A percentile compares a stretch with the other conserved stretches of the same genome.
Evolutionary conservation across 1,140 invertebrate species (phyloP).

Genomic region (Calephelis virginiensis): DNA sequence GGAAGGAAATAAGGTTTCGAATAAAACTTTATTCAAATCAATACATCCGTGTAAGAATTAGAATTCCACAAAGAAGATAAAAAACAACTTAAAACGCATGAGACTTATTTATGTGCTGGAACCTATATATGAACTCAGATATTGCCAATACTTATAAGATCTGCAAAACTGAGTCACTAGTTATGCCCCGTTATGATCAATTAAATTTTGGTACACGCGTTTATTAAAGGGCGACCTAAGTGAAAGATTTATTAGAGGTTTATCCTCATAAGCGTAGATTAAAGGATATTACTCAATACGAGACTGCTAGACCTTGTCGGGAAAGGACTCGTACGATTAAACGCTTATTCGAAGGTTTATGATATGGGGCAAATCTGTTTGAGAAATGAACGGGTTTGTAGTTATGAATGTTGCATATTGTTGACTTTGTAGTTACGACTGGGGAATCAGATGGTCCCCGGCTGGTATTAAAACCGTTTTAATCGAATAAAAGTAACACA

Average conservation of each 20-base stretch:
- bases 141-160: neutral
- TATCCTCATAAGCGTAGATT: slow-evolving; percentile 72
- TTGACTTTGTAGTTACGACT: slow-evolving; percentile 5
- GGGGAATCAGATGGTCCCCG: neutral
- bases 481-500: no score
- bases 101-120: neutral
- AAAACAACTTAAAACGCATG: no score
- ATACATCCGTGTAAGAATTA: no score
- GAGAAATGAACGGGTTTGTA: slow-evolving; percentile 15
- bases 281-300: slow-evolving; percentile 63
- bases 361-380: slow-evolving; percentile 24
- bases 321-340: slow-evolving; percentile 33
- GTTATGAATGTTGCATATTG: slow-evolving; percentile 17
- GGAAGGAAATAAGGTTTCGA: no score
- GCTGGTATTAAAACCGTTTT: no score
- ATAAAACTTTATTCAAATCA: no score
- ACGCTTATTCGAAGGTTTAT: slow-evolving; percentile 44
- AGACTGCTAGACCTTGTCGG: slow-evolving; percentile 25
- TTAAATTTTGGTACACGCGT: slow-evolving; percentile 74
- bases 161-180: neutral
- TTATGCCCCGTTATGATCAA: slow-evolving; percentile 33
- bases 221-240: slow-evolving; percentile 71
- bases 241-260: slow-evolving; percentile 76
- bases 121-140: neutral
- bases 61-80: no score